Base-by-base conservation (phyloP, 2,797 vertebrate species). In the Ptychobarbus kaznakovi region DNA sequence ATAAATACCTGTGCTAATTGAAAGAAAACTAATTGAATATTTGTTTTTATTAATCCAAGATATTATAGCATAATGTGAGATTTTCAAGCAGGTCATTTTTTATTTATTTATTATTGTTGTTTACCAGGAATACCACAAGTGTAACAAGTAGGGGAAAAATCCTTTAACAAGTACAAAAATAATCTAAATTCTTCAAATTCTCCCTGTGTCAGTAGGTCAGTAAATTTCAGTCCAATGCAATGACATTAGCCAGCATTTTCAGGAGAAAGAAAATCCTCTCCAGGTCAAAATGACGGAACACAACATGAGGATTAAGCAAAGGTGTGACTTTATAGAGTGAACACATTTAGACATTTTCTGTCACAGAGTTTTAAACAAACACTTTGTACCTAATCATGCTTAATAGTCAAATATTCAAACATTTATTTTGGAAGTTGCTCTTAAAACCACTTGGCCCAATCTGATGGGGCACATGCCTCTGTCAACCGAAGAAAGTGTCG, bases 271-370 rank as follows among this genome's bases (percentile, higher is more conserved):
- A 65, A 65, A 28, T 32, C 25, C 61, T 28, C 6, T 28, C 5
- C 25, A 7, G 6, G 61, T 63, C 61, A 65, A 65, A 65, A 65
- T 7, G 61, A 65, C 13, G 2, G 6, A 65, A 6, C 61, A 65
- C 25, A 32, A 16, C 61, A 65, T 16, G 13, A 32, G 28, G 28
- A 69, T 22, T 69, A 69, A 25, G 22, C 13, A n/a, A 77, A 65
- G 63, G 63, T 65, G 28, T 8, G 63, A 61, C 53, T 40, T 40
- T 35, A 77, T n/a, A 38, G 35, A 77, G 22, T 42, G 53, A 25
- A 28, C 35, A 25, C 22, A 61, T 61, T 78, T 42, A 42, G 75
- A 78, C 61, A 78, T 25, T 77, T 58, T 77, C 75, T 58, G 53
- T 53, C 35, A 58, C 75, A 16, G 49, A 22, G 35, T 25, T 42